phyloP scores from a whole-genome alignment of 2,888 invertebrate genomes.

The Euspilapteryx auroguttella region DNA sequence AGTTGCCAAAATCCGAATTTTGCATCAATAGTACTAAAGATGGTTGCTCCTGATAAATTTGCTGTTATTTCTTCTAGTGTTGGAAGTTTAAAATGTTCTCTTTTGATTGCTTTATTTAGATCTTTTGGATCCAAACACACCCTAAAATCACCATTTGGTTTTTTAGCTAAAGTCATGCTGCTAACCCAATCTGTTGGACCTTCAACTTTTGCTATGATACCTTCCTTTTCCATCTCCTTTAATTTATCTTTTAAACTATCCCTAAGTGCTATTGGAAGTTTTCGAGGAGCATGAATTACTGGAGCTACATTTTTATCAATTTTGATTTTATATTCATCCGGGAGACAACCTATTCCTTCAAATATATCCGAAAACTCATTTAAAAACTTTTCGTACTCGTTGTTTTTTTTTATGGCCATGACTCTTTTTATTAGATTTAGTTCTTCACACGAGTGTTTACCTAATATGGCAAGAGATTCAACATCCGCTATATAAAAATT shows the following conservation, averaged over 20 bases:
- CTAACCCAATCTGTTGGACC: constrained; percentile 13
- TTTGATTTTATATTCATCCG: constrained; percentile 8
- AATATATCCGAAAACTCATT: constrained; percentile 7
- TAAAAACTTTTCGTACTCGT: constrained; percentile 1
- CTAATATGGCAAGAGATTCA: background rate
- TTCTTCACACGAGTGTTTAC: background rate
- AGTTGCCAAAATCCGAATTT: constrained; percentile 1
- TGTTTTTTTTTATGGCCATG: background rate
- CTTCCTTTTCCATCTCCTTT: constrained; percentile 9
- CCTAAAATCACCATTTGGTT: constrained; percentile 11
- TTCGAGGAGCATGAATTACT: constrained; percentile 11
- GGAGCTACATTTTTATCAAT: constrained; percentile 6
- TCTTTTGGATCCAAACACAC: constrained; percentile 10
- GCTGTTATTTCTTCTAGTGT: constrained; percentile 4
- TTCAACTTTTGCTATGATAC: constrained; percentile 11
- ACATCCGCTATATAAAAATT: background rate
- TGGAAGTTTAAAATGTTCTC: constrained; percentile 7
- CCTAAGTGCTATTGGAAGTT: constrained; percentile 10
- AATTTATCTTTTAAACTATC: constrained; percentile 10
- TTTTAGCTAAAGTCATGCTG: constrained; percentile 12
- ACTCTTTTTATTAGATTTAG: background rate
- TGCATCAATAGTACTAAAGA: constrained; percentile 1
- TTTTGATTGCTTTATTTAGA: constrained; percentile 8
- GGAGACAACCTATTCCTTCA: constrained; percentile 7
- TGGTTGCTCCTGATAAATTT: constrained; percentile 1